phyloP scores from a whole-genome alignment of 2,888 invertebrate genomes.

The Xestia rhomboidea region DNA sequence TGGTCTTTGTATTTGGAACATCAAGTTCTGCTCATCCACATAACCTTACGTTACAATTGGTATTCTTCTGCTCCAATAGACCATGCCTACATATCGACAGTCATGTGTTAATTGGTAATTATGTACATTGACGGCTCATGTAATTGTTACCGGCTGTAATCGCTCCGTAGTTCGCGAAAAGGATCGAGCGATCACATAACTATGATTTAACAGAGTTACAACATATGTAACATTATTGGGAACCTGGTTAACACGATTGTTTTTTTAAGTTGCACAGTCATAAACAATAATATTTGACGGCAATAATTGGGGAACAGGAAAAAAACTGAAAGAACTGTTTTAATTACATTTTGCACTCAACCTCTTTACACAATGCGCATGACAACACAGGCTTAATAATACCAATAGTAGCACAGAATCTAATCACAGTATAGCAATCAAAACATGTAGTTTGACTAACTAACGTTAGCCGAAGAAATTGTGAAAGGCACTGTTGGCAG shows the following conservation, averaged over 20 bases:
- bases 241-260: slow-evolving; percentile 24
- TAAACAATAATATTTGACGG: slow-evolving; percentile 24
- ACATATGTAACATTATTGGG: slow-evolving; percentile 24
- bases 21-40: not conserved
- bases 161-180: slow-evolving; percentile 53
- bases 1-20: slow-evolving; percentile 52
- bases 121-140: slow-evolving; percentile 59
- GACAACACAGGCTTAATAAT: slow-evolving; percentile 38
- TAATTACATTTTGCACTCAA: slow-evolving; percentile 10
- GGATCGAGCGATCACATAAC: slow-evolving; percentile 34
- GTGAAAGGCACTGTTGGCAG: slow-evolving; percentile 63
- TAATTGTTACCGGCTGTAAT: slow-evolving; percentile 69
- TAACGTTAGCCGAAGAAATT: slow-evolving; percentile 58
- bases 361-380: slow-evolving; percentile 42
- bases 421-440: slow-evolving; percentile 50
- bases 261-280: slow-evolving; percentile 8
- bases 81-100: slow-evolving; percentile 34
- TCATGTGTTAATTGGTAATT: slow-evolving; percentile 56
- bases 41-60: slow-evolving; percentile 18
- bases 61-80: slow-evolving; percentile 57
- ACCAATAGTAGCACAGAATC: slow-evolving; percentile 33
- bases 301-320: not conserved
- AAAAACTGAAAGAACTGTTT: slow-evolving; percentile 1
- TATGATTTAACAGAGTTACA: slow-evolving; percentile 57
- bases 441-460: slow-evolving; percentile 36